phyloP scores from a whole-genome alignment of 2,888 invertebrate species.

The Cephus rjabovi region DNA sequence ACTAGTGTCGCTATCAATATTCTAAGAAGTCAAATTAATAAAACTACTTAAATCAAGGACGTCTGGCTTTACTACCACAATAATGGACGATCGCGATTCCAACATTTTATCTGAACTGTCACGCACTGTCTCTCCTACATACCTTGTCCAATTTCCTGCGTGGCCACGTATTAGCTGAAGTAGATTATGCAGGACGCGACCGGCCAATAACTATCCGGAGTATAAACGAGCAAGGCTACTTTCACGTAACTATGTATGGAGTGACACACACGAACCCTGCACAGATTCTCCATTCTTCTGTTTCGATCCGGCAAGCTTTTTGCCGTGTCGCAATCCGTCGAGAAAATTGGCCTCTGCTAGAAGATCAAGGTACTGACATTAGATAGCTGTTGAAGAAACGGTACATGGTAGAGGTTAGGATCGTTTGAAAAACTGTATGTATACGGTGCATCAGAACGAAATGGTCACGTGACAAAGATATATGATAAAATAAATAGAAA shows the following conservation, averaged over 20 bases:
- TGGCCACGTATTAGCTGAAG: not conserved
- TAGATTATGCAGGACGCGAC: slow-evolving; percentile 3
- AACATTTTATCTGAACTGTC: not conserved
- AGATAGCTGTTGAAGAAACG: not conserved
- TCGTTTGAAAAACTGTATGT: not conserved
- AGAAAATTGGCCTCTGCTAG: not conserved
- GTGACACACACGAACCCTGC: not conserved
- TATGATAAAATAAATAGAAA: not conserved
- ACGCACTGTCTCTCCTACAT: not conserved
- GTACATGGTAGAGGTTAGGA: not conserved
- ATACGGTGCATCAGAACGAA: not conserved
- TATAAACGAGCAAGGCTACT: slow-evolving; percentile 35
- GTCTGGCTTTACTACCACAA: not conserved
- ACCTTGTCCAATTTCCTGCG: not conserved
- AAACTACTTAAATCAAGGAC: not conserved
- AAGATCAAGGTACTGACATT: not conserved
- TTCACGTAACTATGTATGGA: slow-evolving; percentile 34
- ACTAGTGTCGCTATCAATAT: not conserved
- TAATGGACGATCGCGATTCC: not conserved
- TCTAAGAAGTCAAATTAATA: not conserved
- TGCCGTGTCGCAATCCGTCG: not conserved
- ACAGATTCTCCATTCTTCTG: not conserved
- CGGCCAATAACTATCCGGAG: not conserved
- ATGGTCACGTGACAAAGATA: not conserved
- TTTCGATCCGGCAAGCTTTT: not conserved